phyloP scores from a whole-genome alignment of 1,140 invertebrate genomes.

The Ridgeia piscesae region DNA sequence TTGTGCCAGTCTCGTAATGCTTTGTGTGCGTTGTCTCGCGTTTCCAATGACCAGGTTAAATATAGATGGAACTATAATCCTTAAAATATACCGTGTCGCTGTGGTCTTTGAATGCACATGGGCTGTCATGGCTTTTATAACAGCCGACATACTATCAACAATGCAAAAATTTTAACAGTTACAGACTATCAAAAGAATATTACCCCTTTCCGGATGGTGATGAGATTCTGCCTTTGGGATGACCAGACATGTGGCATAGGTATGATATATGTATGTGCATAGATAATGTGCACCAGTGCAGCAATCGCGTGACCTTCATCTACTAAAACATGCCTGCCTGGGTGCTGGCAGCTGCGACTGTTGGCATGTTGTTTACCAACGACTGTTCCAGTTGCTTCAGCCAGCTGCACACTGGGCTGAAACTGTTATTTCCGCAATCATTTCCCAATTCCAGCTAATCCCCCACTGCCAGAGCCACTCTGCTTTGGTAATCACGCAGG shows the following conservation, averaged over 20 bases:
- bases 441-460: not conserved
- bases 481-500: not conserved
- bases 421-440: not conserved
- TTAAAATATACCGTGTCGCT: not conserved
- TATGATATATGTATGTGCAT: not conserved
- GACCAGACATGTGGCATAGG: not conserved
- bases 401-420: not conserved
- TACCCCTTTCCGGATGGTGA: not conserved
- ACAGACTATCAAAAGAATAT: not conserved
- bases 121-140: not conserved
- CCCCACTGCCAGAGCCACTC: not conserved
- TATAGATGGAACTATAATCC: not conserved
- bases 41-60: not conserved
- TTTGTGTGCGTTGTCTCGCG: not conserved
- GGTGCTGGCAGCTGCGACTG: not conserved
- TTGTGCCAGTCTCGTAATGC: not conserved
- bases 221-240: not conserved
- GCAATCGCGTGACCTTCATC: not conserved
- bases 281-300: not conserved
- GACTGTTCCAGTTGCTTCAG: not conserved
- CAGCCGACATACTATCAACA: not conserved
- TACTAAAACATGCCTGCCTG: not conserved
- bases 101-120: not conserved
- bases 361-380: not conserved
- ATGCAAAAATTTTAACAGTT: not conserved